These are phyloP conservation scores for Chionis minor DNA, from an alignment of 2,113 vertebrate species.

Conservation along the genomic window DNA sequence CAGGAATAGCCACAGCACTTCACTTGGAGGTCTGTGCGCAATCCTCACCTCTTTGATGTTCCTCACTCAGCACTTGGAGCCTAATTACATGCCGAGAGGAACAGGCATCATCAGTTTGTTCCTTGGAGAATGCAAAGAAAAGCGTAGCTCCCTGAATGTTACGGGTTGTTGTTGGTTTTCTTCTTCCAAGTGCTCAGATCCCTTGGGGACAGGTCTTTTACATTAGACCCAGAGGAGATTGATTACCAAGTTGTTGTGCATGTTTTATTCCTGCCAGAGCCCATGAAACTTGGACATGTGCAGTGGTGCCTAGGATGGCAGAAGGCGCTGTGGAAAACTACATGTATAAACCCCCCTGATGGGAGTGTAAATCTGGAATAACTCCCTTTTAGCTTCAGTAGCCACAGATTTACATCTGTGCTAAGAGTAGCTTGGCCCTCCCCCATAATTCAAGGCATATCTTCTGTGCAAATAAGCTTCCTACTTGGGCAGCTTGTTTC, in stretches of 20 bases:
- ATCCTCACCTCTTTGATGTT: neutral
- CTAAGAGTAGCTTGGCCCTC: neutral
- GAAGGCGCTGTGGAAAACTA: neutral
- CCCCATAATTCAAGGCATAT: neutral
- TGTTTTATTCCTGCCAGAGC: neutral
- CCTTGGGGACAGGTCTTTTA: neutral
- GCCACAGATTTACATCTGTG: slow-evolving; percentile 18
- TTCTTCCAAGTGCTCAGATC: neutral
- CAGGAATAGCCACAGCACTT: neutral
- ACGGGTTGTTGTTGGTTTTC: neutral
- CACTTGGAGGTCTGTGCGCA: neutral
- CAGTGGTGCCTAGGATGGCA: neutral
- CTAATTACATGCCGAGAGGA: neutral
- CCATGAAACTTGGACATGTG: neutral
- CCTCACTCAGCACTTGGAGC: neutral
- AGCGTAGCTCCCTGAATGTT: neutral
- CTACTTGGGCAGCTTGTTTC: neutral
- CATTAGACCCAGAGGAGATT: neutral
- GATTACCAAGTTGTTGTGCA: neutral
- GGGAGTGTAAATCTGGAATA: slow-evolving; percentile 27
- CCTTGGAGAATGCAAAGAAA: neutral
- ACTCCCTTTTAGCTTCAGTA: slow-evolving; percentile 37
- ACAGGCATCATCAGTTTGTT: neutral
- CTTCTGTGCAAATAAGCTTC: neutral
- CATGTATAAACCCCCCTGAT: neutral